Evolutionary conservation across 1,140 invertebrate genomes (phyloP), one percentile per base, ranked within the genome.

Genomic region (Hycleus cichorii): DNA sequence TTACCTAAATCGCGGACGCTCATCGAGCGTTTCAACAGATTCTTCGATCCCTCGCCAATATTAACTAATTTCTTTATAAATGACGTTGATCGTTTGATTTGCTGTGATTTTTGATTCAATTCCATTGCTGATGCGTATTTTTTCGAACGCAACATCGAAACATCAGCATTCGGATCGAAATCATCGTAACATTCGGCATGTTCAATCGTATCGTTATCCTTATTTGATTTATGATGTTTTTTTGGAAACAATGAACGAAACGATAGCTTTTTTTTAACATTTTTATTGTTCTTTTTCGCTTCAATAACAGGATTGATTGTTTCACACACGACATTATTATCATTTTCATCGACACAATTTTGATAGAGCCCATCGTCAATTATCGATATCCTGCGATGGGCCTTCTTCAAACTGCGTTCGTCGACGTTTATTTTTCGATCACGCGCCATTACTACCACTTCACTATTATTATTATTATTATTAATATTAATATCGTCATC

Each of bases 1-100:
- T 32, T 62, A 62, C n/a, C 49, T 59, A 69, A 51, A 39, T 68
- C 66, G 27, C 69, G 57, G 45, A 73, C 64, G 50, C 72, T 73
- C 8, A 73, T 60, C 4, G 69, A 70, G 4, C 72, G 58, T 56
- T 63, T 65, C 6, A 73, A 56, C 39, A 67, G 64, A n/a, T 46
- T 62, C 2, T 64, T 51, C 0, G 67, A 66, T n/a, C 68, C 67
- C 24, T 73, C 64, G 3, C 64, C 55, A 7, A 69, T 60, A 49
- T 58, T 46, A 1, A 67, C 18, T 4, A 66, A 51, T 58, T 64
- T 69, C 43, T 64, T 68, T 27, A 71, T 55, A 39, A 72, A 62
- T 2, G 68, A 69, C 0, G 64, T 54, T 1, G 67, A 65, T 11
- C 69, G 58, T n/a, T 60, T 47, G 1, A 56, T 51, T 5, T n/a